Percentiles rank a stretch among this genome's conserved stretches.
These are phyloP conservation scores for Octopus sinensis DNA, from an alignment of 1,140 invertebrate species.

Conservation along the genomic window DNA sequence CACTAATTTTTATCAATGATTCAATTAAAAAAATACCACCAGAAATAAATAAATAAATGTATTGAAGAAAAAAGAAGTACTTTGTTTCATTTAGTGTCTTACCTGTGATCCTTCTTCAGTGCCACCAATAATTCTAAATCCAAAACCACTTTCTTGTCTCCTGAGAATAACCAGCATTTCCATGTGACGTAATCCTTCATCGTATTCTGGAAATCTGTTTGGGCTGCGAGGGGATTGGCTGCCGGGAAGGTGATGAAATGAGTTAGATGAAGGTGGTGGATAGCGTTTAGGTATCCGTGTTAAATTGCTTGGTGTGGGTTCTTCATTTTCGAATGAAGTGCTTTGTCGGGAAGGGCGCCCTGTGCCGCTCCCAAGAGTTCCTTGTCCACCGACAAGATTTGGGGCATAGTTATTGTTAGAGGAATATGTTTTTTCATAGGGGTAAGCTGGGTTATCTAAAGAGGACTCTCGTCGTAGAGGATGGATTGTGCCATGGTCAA, in stretches of 20 bases:
- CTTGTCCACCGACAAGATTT: slow-evolving; percentile 18
- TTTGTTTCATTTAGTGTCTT: slow-evolving; percentile 28
- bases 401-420: slow-evolving; percentile 14
- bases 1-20: too few species aligned
- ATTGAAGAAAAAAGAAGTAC: too few species aligned
- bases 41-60: too few species aligned
- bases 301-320: slow-evolving; percentile 47
- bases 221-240: slow-evolving; percentile 25
- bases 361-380: slow-evolving; percentile 26
- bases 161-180: slow-evolving; percentile 77
- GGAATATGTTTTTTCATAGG: slow-evolving; percentile 21
- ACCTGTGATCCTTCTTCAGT: slow-evolving; percentile 95
- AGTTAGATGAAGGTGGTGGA: slow-evolving; percentile 29
- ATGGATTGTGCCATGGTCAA: slow-evolving; percentile 3
- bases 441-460: slow-evolving; percentile 10
- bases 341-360: slow-evolving; percentile 61
- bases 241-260: slow-evolving; percentile 19
- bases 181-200: slow-evolving; percentile 62
- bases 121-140: slow-evolving; percentile 97
- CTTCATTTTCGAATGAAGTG: slow-evolving; percentile 68
- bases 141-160: slow-evolving; percentile 84
- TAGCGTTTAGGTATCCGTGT: slow-evolving; percentile 40
- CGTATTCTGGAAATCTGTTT: slow-evolving; percentile 29
- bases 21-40: too few species aligned
- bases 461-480: not conserved